Conservation (phyloP, 2,113 vertebrate species). For the Lipophrys pholis region DNA sequence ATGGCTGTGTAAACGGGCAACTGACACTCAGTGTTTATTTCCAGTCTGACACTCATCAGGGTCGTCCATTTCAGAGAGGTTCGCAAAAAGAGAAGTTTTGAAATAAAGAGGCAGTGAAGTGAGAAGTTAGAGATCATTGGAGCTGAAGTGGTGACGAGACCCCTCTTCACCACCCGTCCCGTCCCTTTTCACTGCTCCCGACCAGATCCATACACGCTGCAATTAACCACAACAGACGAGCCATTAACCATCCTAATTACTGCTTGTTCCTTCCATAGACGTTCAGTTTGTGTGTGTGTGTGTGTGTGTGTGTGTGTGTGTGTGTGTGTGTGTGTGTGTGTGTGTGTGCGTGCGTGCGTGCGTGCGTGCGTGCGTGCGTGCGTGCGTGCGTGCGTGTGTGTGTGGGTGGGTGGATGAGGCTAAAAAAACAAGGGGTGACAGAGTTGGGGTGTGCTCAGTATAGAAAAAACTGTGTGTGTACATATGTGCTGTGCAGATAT, state of each 20-base stretch:
- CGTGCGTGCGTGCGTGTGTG: background rate
- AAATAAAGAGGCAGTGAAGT: background rate
- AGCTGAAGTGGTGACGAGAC: slow-evolving; percentile 27
- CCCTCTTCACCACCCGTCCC: slow-evolving; percentile 5
- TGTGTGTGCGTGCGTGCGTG: background rate
- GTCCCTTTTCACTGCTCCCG: background rate
- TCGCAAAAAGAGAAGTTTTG: background rate
- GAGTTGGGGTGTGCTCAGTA: background rate
- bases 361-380: background rate
- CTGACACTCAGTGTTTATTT: background rate
- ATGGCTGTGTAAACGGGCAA: no score
- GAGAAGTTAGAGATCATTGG: slow-evolving; percentile 31
- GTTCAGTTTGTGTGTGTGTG: slow-evolving; percentile 52
- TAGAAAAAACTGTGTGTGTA: background rate
- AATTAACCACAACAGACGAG: slow-evolving; percentile 79
- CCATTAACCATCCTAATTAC: slow-evolving; percentile 76
- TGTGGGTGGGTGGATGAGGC: background rate
- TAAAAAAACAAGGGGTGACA: background rate
- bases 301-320: background rate
- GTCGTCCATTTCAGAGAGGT: slow-evolving; percentile 2
- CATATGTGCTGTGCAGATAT: background rate
- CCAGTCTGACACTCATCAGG: no score
- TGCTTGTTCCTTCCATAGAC: slow-evolving; percentile 65
- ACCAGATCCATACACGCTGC: slow-evolving; percentile 64
- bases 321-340: background rate